Evolutionary conservation across 2,797 vertebrate species (phyloP).

Genomic region (Monodelphis domestica): DNA sequence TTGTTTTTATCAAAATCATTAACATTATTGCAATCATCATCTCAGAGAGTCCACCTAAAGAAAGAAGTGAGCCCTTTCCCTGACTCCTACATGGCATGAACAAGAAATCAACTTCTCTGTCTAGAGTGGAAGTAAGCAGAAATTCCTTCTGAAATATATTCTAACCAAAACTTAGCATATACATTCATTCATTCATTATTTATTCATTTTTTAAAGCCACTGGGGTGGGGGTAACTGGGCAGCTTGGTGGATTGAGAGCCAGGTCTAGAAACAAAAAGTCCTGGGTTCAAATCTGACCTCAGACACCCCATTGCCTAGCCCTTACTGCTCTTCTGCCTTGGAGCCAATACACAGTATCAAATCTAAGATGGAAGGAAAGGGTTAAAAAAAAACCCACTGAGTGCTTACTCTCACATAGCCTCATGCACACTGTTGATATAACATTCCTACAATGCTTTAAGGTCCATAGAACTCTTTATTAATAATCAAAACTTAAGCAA

Average conservation of each 20-base stretch:
- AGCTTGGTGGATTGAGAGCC: too few relatives aligned
- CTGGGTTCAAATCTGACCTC: too few relatives aligned
- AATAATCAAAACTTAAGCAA: not conserved
- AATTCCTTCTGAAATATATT: not conserved
- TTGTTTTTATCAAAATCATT: not conserved
- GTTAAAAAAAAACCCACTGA: not conserved
- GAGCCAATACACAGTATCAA: too few relatives aligned
- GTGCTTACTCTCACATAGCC: not conserved
- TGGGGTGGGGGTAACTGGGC: too few relatives aligned
- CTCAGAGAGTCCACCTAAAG: slow-evolving; percentile 7
- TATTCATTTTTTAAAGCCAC: too few relatives aligned
- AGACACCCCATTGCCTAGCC: too few relatives aligned
- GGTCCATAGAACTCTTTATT: not conserved
- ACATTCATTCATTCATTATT: not conserved
- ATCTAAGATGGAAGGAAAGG: too few relatives aligned
- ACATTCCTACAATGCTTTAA: not conserved
- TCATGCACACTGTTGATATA: not conserved
- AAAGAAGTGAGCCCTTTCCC: not conserved
- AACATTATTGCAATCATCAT: not conserved
- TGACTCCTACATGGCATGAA: not conserved
- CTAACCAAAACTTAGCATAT: not conserved
- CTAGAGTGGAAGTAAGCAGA: not conserved
- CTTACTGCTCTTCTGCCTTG: too few relatives aligned
- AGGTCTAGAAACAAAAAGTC: too few relatives aligned
- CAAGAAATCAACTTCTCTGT: not conserved